Percentiles rank a stretch among this genome's conserved stretches.
Evolutionary conservation across 2,888 invertebrate genomes (phyloP).

Genomic region (Campopleginae sp.): DNA sequence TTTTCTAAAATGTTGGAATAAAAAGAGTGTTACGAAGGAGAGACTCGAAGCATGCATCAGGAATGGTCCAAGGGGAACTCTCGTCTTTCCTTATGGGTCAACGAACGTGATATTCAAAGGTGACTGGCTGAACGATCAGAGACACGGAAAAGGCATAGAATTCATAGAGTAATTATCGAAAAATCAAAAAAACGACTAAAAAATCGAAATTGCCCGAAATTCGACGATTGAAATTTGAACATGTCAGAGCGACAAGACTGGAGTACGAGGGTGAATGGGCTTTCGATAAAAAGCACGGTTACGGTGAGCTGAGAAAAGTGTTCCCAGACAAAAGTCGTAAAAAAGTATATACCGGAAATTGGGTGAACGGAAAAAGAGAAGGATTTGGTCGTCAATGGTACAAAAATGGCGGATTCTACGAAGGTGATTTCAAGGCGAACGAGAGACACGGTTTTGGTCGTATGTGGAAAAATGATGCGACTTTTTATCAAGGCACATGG

Average conservation of each 20-base stretch:
- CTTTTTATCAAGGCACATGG: slow-evolving; percentile 88
- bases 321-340: slow-evolving; percentile 52
- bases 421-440: slow-evolving; percentile 85
- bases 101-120: slow-evolving; percentile 85
- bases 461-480: slow-evolving; percentile 87
- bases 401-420: slow-evolving; percentile 86
- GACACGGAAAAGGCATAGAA: slow-evolving; percentile 81
- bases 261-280: slow-evolving; percentile 88
- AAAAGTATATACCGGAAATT: slow-evolving; percentile 86
- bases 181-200: not conserved
- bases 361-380: slow-evolving; percentile 86
- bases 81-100: slow-evolving; percentile 85
- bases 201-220: not conserved
- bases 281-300: slow-evolving; percentile 86
- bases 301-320: slow-evolving; percentile 84
- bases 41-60: slow-evolving; percentile 78
- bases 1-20: slow-evolving; percentile 84
- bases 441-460: slow-evolving; percentile 87
- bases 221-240: not conserved
- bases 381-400: slow-evolving; percentile 87
- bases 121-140: slow-evolving; percentile 86
- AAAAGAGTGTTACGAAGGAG: slow-evolving; percentile 79
- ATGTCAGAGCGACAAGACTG: slow-evolving; percentile 71
- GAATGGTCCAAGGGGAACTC: slow-evolving; percentile 86
- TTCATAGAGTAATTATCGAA: slow-evolving; percentile 67